Evolutionary conservation across 2,113 vertebrate species (phyloP).

Genomic region (Syrmaticus mikado): DNA sequence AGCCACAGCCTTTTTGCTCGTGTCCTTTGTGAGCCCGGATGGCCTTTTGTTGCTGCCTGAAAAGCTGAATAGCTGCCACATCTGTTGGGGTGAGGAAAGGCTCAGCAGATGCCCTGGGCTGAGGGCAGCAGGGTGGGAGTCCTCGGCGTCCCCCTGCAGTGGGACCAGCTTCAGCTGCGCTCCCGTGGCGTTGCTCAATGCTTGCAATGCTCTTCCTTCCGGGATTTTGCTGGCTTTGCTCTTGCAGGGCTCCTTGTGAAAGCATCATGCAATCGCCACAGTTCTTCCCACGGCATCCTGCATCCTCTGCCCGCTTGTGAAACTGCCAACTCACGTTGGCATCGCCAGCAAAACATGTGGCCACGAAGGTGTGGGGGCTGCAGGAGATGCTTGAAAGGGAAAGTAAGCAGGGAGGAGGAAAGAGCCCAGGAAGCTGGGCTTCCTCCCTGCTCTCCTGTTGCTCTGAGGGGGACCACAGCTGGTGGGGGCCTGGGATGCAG

Average conservation of each 20-base stretch:
- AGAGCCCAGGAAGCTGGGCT: background rate
- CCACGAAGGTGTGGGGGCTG: background rate
- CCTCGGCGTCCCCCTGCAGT: background rate
- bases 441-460: background rate
- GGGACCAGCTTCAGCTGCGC: background rate
- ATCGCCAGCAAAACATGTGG: background rate
- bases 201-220: accelerated
- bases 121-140: accelerated
- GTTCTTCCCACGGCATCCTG: background rate
- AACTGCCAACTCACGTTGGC: background rate
- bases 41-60: conserved; percentile 80
- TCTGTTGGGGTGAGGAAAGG: conserved; percentile 75
- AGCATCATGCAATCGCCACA: background rate
- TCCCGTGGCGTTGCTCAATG: accelerated
- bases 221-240: background rate
- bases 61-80: conserved; percentile 81
- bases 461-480: background rate
- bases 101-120: conserved; percentile 65
- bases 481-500: background rate
- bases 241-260: background rate
- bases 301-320: background rate
- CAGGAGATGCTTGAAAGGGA: background rate
- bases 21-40: conserved; percentile 75
- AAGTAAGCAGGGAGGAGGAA: background rate
- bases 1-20: conserved; percentile 48